Conservation (phyloP, 1,140 invertebrate genomes). For the Ostrea denselamellosa region DNA sequence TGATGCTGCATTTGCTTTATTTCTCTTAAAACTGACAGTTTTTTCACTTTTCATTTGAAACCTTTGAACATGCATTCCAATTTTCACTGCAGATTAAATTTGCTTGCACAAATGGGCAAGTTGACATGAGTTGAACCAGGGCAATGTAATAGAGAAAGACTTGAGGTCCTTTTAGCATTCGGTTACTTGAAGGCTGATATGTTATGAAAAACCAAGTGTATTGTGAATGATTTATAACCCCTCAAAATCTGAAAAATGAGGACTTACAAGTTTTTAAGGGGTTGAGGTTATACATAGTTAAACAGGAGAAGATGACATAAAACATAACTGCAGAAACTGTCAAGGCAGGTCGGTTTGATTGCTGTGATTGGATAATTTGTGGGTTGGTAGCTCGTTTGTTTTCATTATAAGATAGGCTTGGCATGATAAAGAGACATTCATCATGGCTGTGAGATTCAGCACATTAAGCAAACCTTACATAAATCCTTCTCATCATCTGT, state of each 20-base stretch:
- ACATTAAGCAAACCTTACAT: constrained; percentile 59
- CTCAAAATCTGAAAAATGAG: constrained; percentile 29
- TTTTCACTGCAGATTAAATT: not conserved
- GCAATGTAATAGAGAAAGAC: not conserved
- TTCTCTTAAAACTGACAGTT: no score
- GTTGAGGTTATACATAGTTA: not conserved
- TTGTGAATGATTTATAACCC: constrained; percentile 29
- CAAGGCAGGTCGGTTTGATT: constrained; percentile 21
- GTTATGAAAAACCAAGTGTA: constrained; percentile 29
- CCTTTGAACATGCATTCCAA: not conserved
- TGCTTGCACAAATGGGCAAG: not conserved
- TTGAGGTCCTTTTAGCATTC: not conserved
- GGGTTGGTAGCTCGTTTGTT: constrained; percentile 61
- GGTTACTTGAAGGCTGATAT: not conserved
- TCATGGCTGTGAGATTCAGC: constrained; percentile 53
- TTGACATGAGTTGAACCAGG: constrained; percentile 23
- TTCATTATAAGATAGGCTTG: constrained; percentile 68
- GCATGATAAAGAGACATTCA: constrained; percentile 67
- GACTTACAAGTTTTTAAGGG: constrained; percentile 4
- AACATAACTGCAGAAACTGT: constrained; percentile 26
- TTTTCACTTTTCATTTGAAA: not conserved
- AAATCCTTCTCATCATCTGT: constrained; percentile 52
- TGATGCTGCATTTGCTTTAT: no score
- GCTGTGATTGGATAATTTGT: constrained; percentile 36
- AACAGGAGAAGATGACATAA: constrained; percentile 21